Evolutionary conservation across 2,113 vertebrate genomes (phyloP), one percentile per base, ranked within the genome.

Genomic region (Mus pahari): DNA sequence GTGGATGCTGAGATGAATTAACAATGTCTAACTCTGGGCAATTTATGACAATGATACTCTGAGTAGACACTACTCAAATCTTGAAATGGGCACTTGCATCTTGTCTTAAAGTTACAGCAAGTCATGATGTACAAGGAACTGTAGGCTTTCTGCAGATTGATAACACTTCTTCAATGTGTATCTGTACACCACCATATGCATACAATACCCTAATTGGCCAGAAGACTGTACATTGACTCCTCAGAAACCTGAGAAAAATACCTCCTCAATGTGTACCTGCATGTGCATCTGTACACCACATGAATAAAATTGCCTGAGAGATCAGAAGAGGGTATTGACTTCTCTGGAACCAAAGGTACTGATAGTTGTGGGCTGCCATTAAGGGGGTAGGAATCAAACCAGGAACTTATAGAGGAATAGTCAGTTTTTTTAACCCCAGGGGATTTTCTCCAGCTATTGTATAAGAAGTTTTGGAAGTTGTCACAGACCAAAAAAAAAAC

Each of bases 61-160:
- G 24, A 4, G 31, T 4, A 91, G 20, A 3, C 3, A 17, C 28
- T 68, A 4, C 36, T 78, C 7, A 64, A 7, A 11, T 70, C 42
- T 71, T 96, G 24, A 74, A 71, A 31, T 55, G 83, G 19, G 14
- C 70, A 68, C 13, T 89, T 53, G 33, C 1, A 0, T 33, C 10
- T 53, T 33, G 17, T 74, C 5, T 70, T 68, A 62, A 60, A 62
- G 14, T 3, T 31, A 19, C 20, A 62, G 39, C 13, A 48, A 53
- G n/a, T 8, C 6, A 77, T 14, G 11, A 5, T 77, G 0, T 12
- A 3, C 48, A 39, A 24, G 36, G 7, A n/a, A 1, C 0, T 8
- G 17, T 0, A 2, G 12, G 3, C 7, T 7, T 22, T 79, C n/a
- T 88, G 0, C 1, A 2, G 45, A 28, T 48, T 82, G 1, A 11